Evolutionary conservation across 92 coral and sea anemone genomes (phyloP).

Genomic region (Desmophyllum pertusum): DNA sequence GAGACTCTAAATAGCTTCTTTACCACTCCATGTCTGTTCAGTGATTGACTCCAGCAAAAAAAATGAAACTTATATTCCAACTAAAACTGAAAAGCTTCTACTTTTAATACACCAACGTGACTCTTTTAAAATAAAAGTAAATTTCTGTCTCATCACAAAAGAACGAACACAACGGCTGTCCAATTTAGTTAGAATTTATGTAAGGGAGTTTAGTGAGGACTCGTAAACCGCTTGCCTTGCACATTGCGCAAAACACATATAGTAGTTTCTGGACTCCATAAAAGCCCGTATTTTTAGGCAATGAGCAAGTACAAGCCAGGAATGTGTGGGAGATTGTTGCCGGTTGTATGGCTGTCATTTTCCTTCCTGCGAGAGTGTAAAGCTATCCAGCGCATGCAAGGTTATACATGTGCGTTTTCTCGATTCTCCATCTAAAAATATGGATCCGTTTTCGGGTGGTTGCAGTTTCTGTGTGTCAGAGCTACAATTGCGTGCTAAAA

Average conservation of each 20-base stretch:
- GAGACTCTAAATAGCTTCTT: neutral
- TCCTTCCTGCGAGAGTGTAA: conserved; percentile 13
- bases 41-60: neutral
- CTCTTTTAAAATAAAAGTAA: neutral
- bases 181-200: neutral
- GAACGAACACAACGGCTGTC: neutral
- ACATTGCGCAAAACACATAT: neutral
- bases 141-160: neutral
- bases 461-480: neutral
- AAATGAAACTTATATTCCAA: neutral
- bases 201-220: neutral
- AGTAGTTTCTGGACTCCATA: neutral
- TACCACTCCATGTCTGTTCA: neutral
- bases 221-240: neutral
- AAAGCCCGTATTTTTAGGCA: neutral
- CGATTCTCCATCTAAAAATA: neutral
- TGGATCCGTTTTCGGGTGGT: neutral
- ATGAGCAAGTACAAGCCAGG: neutral
- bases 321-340: neutral
- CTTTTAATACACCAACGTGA: neutral
- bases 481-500: neutral
- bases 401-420: neutral
- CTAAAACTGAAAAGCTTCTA: neutral
- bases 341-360: conserved; percentile 1
- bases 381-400: neutral